Evolutionary conservation across 2,113 vertebrate genomes (phyloP).

Genomic region (Chaenocephalus aceratus): DNA sequence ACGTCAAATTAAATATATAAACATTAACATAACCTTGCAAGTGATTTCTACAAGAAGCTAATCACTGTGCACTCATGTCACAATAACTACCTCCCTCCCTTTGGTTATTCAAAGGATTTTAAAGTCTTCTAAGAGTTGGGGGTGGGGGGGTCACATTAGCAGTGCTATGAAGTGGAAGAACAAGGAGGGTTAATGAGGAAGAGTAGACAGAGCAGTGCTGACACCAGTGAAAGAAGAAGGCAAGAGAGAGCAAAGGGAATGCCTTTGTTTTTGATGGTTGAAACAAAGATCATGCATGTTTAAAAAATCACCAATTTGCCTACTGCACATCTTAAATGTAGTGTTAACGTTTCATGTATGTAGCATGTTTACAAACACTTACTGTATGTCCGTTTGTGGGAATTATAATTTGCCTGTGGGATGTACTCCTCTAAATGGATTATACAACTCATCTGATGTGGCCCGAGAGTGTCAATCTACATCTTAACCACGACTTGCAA

Average conservation of each 20-base stretch:
- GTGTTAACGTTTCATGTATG: constrained; percentile 2
- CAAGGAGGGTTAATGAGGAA: constrained; percentile 86
- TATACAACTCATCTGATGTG: constrained; percentile 77
- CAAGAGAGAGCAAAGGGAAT: constrained; percentile 61
- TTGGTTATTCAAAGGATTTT: constrained; percentile 70
- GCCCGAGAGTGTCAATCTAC: constrained; percentile 82
- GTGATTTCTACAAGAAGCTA: constrained; percentile 31
- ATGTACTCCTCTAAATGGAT: constrained; percentile 66
- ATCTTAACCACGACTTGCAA: constrained; percentile 89
- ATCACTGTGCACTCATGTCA: constrained; percentile 53
- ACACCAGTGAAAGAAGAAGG: constrained; percentile 74
- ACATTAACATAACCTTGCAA: background rate
- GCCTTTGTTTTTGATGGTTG: constrained; percentile 57
- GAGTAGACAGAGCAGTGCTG: constrained; percentile 82
- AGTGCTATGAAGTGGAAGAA: constrained; percentile 84
- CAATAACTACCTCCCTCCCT: constrained; percentile 67
- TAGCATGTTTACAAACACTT: constrained; percentile 41
- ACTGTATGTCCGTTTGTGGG: constrained; percentile 32
- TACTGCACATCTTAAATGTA: background rate
- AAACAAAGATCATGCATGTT: constrained; percentile 45
- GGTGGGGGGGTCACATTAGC: constrained; percentile 71
- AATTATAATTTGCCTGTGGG: constrained; percentile 36
- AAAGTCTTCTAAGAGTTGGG: constrained; percentile 61
- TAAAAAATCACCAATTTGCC: background rate
- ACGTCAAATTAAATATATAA: background rate